A percentile compares a stretch with the other conserved stretches of the same genome.
These are phyloP conservation scores for Gobio gobio DNA, from an alignment of 2,113 vertebrate species.

Conservation along the genomic window DNA sequence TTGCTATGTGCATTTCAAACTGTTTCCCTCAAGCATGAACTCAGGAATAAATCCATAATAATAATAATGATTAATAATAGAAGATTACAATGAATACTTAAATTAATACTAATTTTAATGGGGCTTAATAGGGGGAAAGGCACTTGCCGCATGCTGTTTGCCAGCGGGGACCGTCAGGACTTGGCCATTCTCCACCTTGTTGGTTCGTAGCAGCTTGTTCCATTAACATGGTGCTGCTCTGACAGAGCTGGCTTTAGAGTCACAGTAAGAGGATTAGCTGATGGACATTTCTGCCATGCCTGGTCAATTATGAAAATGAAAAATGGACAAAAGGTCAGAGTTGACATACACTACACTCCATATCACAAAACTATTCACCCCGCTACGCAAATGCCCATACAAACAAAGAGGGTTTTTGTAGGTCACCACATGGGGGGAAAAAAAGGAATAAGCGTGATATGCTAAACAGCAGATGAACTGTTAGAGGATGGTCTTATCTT, in stretches of 20 bases:
- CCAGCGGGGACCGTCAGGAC: slow-evolving; percentile 31
- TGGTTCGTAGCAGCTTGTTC: slow-evolving; percentile 39
- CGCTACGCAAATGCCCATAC: slow-evolving; percentile 6
- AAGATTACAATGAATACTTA: slow-evolving; percentile 35
- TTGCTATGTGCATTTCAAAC: background rate
- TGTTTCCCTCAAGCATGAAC: background rate
- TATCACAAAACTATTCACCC: slow-evolving; percentile 14
- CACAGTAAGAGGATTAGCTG: slow-evolving; percentile 59
- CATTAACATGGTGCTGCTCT: slow-evolving; percentile 47
- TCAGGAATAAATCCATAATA: background rate
- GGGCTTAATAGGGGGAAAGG: slow-evolving; percentile 17
- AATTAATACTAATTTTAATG: slow-evolving; percentile 25
- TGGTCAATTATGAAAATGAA: slow-evolving; percentile 60
- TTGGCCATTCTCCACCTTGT: slow-evolving; percentile 14
- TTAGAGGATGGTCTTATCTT: background rate
- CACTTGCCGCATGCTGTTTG: background rate
- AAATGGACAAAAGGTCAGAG: slow-evolving; percentile 47
- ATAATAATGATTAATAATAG: slow-evolving; percentile 37
- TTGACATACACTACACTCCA: slow-evolving; percentile 19
- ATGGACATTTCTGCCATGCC: slow-evolving; percentile 54
- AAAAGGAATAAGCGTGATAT: background rate
- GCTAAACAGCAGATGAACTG: slow-evolving; percentile 6
- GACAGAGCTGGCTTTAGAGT: slow-evolving; percentile 48
- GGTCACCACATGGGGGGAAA: background rate
- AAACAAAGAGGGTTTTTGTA: slow-evolving; percentile 25